Evolutionary conservation across 92 coral and sea anemone species (phyloP), one percentile per base, ranked within the genome.

Genomic region (Palythoa grandis): DNA sequence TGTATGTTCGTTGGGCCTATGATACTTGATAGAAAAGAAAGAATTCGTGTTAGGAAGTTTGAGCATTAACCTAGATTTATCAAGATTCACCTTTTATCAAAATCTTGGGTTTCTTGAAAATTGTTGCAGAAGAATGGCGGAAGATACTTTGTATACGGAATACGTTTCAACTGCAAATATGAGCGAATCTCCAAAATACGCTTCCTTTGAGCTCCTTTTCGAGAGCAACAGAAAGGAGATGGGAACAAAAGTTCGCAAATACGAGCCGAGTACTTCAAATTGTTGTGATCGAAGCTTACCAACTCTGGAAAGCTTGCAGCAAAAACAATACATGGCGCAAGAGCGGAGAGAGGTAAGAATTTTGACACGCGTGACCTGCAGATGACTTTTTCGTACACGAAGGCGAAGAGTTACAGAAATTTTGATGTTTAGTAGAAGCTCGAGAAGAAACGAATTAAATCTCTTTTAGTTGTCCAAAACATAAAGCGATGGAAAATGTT

Each of bases 281-380:
- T 11, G 43, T 13, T 19, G 54, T 12, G 72, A 19, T 38, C 66
- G 25, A 80, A 25, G n/a, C 16, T 24, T 37, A n/a, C 74, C 72
- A 16, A 80, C 74, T 67, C 23, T 80, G 48, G 85, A 80, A 29
- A 80, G 61, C 47, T 80, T 80, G 74, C 75, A 65, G 40, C 85
- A 80, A 65, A 80, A 47, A 23, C 74, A 65, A 60, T 40, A 39
- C 8, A 47, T 7, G 47, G 85, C 85, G n/a, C 74, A 80, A 43
- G 85, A 67, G 52, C 65, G 85, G 0, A 47, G 74, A 80, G 13
- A 80, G 85, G 85, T 80, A 80, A 24, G 83, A 50, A 22, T 23
- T 56, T 75, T 17, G 50, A 43, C 50, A 43, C 19, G 3, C 37
- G 5, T 38, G 15, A 6, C 17, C 8, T 16, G 12, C 17, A 39